These are phyloP conservation scores for Condylostylus longicornis DNA, from an alignment of 1,140 invertebrate genomes.

Conservation along the genomic window DNA sequence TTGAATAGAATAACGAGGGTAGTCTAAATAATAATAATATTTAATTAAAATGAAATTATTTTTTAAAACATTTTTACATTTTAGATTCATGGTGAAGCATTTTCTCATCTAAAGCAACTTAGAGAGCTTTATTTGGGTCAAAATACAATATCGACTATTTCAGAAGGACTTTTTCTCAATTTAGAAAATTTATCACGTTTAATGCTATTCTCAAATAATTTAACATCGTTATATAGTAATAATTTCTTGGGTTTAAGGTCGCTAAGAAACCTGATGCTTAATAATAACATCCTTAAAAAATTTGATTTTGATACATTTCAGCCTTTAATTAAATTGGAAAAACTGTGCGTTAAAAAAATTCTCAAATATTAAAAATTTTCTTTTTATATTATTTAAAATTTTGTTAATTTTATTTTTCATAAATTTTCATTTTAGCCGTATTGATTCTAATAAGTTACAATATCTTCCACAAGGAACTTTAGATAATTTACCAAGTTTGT, in stretches of 20 bases:
- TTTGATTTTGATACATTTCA: slow-evolving; percentile 38
- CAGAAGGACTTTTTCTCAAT: slow-evolving; percentile 35
- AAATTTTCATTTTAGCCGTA: slow-evolving; percentile 42
- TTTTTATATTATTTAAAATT: too few relatives aligned
- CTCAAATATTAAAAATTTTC: too few relatives aligned
- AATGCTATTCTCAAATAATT: slow-evolving; percentile 43
- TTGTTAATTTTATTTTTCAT: not conserved
- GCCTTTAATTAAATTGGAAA: slow-evolving; percentile 32
- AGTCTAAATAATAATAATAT: not conserved
- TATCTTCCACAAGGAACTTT: slow-evolving; percentile 52
- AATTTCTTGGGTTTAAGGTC: slow-evolving; percentile 40
- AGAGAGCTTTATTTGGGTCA: slow-evolving; percentile 43
- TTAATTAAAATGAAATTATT: not conserved
- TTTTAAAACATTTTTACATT: not conserved
- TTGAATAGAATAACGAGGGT: slow-evolving; percentile 38
- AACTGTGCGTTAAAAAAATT: slow-evolving; percentile 39
- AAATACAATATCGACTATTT: slow-evolving; percentile 39
- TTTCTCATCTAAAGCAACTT: slow-evolving; percentile 35
- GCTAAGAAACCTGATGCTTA: slow-evolving; percentile 42
- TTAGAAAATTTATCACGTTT: slow-evolving; percentile 37
- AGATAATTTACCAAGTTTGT: slow-evolving; percentile 47
- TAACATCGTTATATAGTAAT: slow-evolving; percentile 36
- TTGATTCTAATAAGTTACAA: slow-evolving; percentile 65
- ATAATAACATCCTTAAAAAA: slow-evolving; percentile 41
- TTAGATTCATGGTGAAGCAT: slow-evolving; percentile 33